These are phyloP conservation scores for Aphodius granarius DNA, from an alignment of 2,888 invertebrate species.

Conservation along the genomic window DNA sequence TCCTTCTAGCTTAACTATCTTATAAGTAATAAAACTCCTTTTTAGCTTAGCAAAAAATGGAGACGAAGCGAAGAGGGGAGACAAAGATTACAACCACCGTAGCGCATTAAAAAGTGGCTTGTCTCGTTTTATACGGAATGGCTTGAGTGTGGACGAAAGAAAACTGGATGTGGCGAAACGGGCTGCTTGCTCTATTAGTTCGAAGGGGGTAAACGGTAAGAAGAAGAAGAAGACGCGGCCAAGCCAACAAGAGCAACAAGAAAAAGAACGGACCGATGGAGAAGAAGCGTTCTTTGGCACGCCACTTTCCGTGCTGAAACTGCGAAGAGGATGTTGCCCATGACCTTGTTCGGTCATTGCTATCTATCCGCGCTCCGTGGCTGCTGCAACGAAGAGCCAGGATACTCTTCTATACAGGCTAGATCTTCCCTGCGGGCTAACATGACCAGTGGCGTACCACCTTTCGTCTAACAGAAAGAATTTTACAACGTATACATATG, in stretches of 20 bases:
- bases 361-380: conserved; percentile 25
- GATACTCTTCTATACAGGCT: conserved; percentile 26
- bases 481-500: too few relatives aligned
- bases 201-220: neutral
- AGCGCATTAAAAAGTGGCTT: too few relatives aligned
- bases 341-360: conserved; percentile 44
- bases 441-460: conserved; percentile 10
- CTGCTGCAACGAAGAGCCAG: conserved; percentile 27
- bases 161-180: neutral
- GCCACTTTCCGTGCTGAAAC: neutral
- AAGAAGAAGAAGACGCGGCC: neutral
- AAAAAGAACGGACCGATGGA: neutral
- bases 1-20: too few relatives aligned
- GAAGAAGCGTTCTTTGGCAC: conserved; percentile 5
- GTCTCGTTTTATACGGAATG: too few relatives aligned
- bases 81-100: too few relatives aligned
- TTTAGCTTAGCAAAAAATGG: too few relatives aligned
- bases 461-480: too few relatives aligned
- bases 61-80: too few relatives aligned
- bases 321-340: conserved; percentile 32
- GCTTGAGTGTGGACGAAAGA: neutral
- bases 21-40: too few relatives aligned
- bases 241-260: neutral
- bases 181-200: conserved; percentile 6
- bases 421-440: conserved; percentile 1